Evolutionary conservation across 2,113 vertebrate species (phyloP).

Genomic region (Colossoma macropomum): DNA sequence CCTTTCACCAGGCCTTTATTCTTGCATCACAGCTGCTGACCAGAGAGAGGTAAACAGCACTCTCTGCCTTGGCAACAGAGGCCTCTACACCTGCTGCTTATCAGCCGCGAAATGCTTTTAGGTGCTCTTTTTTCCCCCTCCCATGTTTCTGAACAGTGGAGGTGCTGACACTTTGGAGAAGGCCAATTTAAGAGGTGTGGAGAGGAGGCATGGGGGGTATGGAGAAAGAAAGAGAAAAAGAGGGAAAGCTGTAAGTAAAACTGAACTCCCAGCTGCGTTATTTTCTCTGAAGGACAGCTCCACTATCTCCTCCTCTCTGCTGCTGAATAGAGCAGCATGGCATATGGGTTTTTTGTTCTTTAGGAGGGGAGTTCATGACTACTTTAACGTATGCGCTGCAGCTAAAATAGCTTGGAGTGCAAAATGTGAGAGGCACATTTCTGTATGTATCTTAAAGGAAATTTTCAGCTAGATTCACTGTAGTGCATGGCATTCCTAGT

Average conservation of each 20-base stretch:
- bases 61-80: constrained; percentile 22
- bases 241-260: background rate
- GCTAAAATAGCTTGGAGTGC: too few species aligned
- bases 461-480: too few species aligned
- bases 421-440: background rate
- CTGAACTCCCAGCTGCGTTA: background rate
- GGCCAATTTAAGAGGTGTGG: background rate
- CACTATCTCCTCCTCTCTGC: background rate
- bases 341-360: background rate
- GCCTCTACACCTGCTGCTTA: background rate
- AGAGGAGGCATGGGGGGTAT: background rate
- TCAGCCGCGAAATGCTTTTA: constrained; percentile 21
- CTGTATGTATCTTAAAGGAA: too few species aligned
- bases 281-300: constrained; percentile 4
- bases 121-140: background rate
- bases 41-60: constrained; percentile 21
- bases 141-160: background rate
- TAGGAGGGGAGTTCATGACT: background rate
- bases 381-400: background rate
- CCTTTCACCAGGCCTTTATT: background rate
- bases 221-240: background rate
- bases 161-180: constrained; percentile 11
- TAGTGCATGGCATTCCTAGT: too few species aligned
- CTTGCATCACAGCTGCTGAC: background rate
- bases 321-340: background rate